A percentile compares a stretch with the other conserved stretches of the same genome.
These are phyloP conservation scores for Hemibagrus guttatus DNA, from an alignment of 2,797 vertebrate genomes.

Conservation along the genomic window DNA sequence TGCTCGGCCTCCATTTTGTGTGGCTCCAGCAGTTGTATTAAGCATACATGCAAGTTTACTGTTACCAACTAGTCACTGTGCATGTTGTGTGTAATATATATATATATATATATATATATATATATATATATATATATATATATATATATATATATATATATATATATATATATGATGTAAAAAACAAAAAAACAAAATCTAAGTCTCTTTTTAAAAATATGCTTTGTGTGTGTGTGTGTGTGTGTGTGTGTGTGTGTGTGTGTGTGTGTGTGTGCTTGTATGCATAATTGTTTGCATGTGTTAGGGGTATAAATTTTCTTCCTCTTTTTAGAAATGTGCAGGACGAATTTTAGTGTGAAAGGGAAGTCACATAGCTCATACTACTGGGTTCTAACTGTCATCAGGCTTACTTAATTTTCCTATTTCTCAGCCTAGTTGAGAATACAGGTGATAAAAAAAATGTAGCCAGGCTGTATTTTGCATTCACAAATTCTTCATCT, in stretches of 20 bases:
- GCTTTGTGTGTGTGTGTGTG: background rate
- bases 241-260: background rate
- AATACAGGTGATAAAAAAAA: constrained; percentile 62
- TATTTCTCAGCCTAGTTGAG: constrained; percentile 61
- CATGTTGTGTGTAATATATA: background rate
- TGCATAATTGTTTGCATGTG: background rate
- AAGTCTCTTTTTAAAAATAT: background rate
- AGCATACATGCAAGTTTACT: background rate
- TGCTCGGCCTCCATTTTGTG: background rate
- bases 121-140: too few species aligned
- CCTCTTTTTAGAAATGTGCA: constrained; percentile 36
- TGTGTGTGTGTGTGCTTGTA: background rate
- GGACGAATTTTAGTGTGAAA: constrained; percentile 51
- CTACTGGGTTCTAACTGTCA: constrained; percentile 67
- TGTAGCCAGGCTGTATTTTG: constrained; percentile 67
- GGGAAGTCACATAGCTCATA: constrained; percentile 63
- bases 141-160: too few species aligned
- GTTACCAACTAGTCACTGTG: background rate
- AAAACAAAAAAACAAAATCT: background rate
- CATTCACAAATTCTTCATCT: constrained; percentile 61
- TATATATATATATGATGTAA: background rate
- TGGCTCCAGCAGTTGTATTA: background rate
- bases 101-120: too few species aligned
- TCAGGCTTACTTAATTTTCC: constrained; percentile 67
- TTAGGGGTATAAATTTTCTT: constrained; percentile 24